A percentile compares a stretch with the other conserved stretches of the same genome.
Conservation (phyloP, 2,113 vertebrate species). For the Elachura formosa region DNA sequence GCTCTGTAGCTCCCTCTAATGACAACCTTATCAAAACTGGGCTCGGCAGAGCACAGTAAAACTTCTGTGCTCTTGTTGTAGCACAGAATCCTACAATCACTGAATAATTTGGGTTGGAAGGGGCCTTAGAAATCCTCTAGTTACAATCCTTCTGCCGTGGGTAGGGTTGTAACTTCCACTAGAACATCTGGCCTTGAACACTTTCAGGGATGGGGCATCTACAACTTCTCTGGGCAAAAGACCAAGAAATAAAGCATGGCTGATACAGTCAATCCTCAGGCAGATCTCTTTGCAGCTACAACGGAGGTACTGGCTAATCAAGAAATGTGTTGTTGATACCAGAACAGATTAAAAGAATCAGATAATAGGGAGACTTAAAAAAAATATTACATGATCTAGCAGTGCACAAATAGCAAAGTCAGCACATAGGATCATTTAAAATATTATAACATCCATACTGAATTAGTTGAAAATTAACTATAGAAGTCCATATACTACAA, state of each 20-base stretch:
- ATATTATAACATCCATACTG: background rate
- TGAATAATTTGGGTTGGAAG: background rate
- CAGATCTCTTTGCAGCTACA: background rate
- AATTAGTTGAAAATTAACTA: background rate
- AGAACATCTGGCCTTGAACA: background rate
- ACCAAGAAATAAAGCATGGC: background rate
- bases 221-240: background rate
- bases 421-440: background rate
- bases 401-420: background rate
- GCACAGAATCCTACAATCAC: background rate
- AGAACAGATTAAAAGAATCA: background rate
- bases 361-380: background rate
- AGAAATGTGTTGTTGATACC: background rate
- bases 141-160: background rate
- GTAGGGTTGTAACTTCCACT: background rate
- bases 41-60: background rate
- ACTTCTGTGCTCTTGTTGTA: background rate
- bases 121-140: background rate
- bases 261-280: background rate
- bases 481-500: background rate
- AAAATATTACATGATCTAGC: accelerated
- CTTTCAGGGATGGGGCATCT: background rate
- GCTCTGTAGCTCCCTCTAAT: conserved; percentile 46
- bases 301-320: background rate
- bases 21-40: background rate